phyloP scores from a whole-genome alignment of 1,140 invertebrate species.

The Aphis gossypii region DNA sequence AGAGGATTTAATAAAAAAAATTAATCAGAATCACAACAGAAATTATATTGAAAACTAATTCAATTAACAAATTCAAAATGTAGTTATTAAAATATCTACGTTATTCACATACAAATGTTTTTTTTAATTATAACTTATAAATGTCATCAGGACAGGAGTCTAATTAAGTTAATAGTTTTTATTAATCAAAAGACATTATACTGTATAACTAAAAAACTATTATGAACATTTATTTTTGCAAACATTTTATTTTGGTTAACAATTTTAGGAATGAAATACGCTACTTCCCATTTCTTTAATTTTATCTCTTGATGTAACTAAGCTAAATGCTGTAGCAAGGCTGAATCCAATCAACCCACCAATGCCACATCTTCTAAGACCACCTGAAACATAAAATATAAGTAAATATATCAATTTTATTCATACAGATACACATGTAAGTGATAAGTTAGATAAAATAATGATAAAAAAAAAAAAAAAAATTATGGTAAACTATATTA shows the following conservation, averaged over 20 bases:
- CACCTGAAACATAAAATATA: constrained; percentile 69
- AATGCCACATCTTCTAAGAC: constrained; percentile 74
- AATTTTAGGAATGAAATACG: constrained; percentile 36
- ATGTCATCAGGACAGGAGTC: background rate
- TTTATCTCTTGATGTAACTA: constrained; percentile 70
- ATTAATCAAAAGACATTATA: background rate
- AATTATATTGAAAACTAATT: background rate
- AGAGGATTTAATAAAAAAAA: background rate
- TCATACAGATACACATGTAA: no score
- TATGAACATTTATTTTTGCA: background rate
- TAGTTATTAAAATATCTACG: background rate
- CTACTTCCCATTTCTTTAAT: constrained; percentile 61
- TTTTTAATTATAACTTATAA: background rate
- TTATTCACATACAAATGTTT: background rate
- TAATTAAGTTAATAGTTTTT: background rate
- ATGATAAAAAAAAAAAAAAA: background rate
- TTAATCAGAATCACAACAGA: background rate
- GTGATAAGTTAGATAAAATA: no score
- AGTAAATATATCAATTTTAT: background rate
- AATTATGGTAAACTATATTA: background rate
- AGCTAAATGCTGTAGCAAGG: constrained; percentile 71
- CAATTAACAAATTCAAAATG: background rate
- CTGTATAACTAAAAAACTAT: background rate
- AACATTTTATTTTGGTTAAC: constrained; percentile 11
- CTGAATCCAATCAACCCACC: constrained; percentile 78